Base-by-base conservation (phyloP, 64 coral and sea anemone species). In the Porites lutea region DNA sequence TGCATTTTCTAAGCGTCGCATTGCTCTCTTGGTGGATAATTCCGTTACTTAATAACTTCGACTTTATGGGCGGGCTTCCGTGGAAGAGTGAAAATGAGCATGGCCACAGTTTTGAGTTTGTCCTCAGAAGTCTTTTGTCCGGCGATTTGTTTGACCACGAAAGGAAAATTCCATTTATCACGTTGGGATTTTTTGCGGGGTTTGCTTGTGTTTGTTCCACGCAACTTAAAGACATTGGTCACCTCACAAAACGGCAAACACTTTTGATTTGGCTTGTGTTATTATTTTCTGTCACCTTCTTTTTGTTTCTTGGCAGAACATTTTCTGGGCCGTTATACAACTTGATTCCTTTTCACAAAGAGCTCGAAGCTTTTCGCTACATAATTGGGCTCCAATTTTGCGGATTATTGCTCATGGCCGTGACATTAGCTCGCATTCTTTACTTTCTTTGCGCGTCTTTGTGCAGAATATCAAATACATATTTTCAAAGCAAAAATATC, bases 21-120 rank as follows among this genome's bases (percentile, higher is more conserved):
- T 48, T 90, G 18, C 62, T 82, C 54, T 88, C 60, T n/a, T 96
- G 95, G 95, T 96, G 91, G 95, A 48, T 96, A 3, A 54, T 93
- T 15, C 95, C 95, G 0, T 21, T 87, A 2, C 63, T 96, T 15
- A 48, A 44, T 18, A 92, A 93, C 53, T 81, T 72, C 21, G 73
- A 86, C n/a, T 96, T 90, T 37, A 75, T 93, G 9, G 95, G 95
- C 13, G 95, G 95, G 5, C 57, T 96, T 4, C 95, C 95, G 13
- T 96, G 95, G 95, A 96, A 96, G 55, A 23, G 58, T 37, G 95
- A 96, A 18, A 88, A 51, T 27, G 78, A 52, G 51, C 93, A 96
- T 43, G 87, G 83, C 6, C 82, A 89, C 65, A 82, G 62, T 12
- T 73, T 87, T 58, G 74, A 86, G 20, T 72, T 93, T 67, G 65